Evolutionary conservation across 2,888 invertebrate species (phyloP).

Genomic region (Pocota personata): DNA sequence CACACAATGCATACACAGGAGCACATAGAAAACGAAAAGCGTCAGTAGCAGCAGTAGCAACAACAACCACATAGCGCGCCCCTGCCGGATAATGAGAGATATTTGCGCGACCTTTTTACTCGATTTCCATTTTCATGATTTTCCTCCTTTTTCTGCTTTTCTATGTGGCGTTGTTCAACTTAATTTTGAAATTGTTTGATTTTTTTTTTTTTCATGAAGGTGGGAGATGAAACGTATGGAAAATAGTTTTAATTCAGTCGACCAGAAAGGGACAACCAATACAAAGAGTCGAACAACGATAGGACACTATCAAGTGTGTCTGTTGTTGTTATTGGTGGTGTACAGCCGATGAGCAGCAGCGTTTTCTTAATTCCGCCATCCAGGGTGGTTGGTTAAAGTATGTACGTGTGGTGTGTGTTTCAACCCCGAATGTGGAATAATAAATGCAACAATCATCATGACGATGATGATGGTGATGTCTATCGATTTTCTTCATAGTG

Average conservation of each 20-base stretch:
- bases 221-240: constrained; percentile 60
- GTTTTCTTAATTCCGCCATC: constrained; percentile 58
- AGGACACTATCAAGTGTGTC: constrained; percentile 53
- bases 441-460: constrained; percentile 72
- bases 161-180: constrained; percentile 42
- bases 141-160: constrained; percentile 63
- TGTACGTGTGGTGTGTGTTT: constrained; percentile 24
- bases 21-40: constrained; percentile 32
- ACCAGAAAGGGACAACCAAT: constrained; percentile 69
- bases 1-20: constrained; percentile 33
- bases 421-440: constrained; percentile 72
- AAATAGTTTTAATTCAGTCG: constrained; percentile 69
- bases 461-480: constrained; percentile 65
- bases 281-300: constrained; percentile 40
- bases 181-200: constrained; percentile 60
- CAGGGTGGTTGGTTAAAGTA: constrained; percentile 40
- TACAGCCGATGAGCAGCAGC: constrained; percentile 32
- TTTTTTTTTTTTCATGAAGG: constrained; percentile 45
- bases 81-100: constrained; percentile 68
- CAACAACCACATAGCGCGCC: constrained; percentile 34
- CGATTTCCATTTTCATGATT: constrained; percentile 70
- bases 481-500: constrained; percentile 66
- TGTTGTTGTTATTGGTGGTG: constrained; percentile 39
- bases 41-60: constrained; percentile 30
- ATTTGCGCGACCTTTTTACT: constrained; percentile 72